Conservation (phyloP, 2,888 invertebrate genomes). For the Volucella inanis region DNA sequence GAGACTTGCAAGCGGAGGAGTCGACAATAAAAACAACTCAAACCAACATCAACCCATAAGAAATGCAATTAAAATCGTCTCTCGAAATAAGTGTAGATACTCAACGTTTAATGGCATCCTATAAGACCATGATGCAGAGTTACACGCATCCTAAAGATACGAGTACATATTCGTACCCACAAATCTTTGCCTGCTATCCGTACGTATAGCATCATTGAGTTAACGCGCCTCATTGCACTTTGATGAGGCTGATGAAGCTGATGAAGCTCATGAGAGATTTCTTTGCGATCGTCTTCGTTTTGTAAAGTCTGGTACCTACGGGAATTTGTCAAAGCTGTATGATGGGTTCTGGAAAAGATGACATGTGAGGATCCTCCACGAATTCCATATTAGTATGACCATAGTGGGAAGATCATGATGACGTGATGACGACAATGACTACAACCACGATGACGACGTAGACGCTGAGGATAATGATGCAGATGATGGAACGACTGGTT, state of each 20-base stretch:
- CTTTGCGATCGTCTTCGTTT: conserved; percentile 23
- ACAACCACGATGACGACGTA: neutral
- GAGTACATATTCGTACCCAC: neutral
- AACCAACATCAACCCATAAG: conserved; percentile 72
- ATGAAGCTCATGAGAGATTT: conserved; percentile 45
- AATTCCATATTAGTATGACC: conserved; percentile 75
- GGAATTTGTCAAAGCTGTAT: conserved; percentile 77
- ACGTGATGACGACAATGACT: conserved; percentile 56
- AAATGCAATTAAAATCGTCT: conserved; percentile 82
- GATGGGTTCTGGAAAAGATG: conserved; percentile 77
- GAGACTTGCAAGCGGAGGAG: conserved; percentile 65
- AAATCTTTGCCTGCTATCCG: conserved; percentile 5
- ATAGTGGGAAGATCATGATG: conserved; percentile 74
- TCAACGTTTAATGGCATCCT: conserved; percentile 70
- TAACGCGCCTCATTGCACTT: conserved; percentile 64
- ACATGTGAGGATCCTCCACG: conserved; percentile 76
- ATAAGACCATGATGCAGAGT: conserved; percentile 45
- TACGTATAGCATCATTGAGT: conserved; percentile 64
- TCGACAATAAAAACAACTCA: conserved; percentile 32
- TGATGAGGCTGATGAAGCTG: conserved; percentile 35
- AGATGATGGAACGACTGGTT: conserved; percentile 52
- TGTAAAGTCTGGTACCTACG: conserved; percentile 64
- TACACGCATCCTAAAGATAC: conserved; percentile 59
- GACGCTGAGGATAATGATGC: conserved; percentile 36
- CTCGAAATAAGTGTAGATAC: conserved; percentile 74